Base-by-base conservation (phyloP, 2,113 vertebrate genomes). In the Pitta sordida region DNA sequence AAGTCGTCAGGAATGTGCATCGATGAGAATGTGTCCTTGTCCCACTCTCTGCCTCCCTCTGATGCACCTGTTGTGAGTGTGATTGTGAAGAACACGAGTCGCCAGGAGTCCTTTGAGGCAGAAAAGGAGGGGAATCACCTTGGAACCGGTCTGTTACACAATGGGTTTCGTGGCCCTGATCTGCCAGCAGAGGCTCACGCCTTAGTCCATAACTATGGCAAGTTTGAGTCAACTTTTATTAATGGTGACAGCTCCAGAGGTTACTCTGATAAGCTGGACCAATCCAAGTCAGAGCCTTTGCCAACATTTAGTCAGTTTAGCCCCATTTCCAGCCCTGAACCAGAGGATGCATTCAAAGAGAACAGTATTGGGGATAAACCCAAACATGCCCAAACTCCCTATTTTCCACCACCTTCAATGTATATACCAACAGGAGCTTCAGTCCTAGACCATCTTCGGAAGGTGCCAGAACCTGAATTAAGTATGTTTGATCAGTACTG, bases 1-100 rank as follows among this genome's bases (percentile, higher is more conserved):
- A 99, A 99, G 86, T 97, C 98, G 7, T 73, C 98, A 0, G 98
- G 97, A 73, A 97, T 99, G 76, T 98, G 99, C 87, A 96, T 99
- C 29, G 99, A 99, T 60, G 98, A 99, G 53, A 96, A 93, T 0
- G 95, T 98, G 60, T 91, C 98, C 77, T 94, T 97, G 69, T 96
- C 98, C 74, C 98, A 98, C 74, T 88, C 98, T 19, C 95, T 96
- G 52, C 94, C 98, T 19, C 73, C 98, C 41, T 92, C 97, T 11
- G 99, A 99, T 65, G 90, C 98, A 6, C 99, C 99, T 4, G 98
- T 96, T 9, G 99, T 99, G 86, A 99, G 99, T 81, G 99, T 99
- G 63, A 99, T 99, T 41, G 99, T 99, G 67, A 99, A 99, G 97
- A 99, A 99, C 97, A 99, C 98, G 1, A 99, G 98, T 95, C 98